Percentiles rank a stretch among this genome's conserved stretches.
Evolutionary conservation across 1,140 invertebrate species (phyloP).

Genomic region (Ips typographus): DNA sequence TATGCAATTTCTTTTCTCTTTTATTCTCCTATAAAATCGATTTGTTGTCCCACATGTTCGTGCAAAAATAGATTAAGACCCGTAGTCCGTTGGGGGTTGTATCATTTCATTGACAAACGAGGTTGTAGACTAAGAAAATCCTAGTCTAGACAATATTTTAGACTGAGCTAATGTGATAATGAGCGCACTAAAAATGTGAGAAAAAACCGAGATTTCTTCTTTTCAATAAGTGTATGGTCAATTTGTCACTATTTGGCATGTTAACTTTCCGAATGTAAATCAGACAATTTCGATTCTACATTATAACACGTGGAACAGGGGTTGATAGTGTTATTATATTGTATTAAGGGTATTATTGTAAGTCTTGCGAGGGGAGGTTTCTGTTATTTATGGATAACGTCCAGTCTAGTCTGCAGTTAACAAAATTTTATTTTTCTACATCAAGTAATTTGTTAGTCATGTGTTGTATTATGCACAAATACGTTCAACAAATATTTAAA

Average conservation of each 20-base stretch:
- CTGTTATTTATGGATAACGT: slow-evolving; percentile 24
- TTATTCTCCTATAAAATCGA: slow-evolving; percentile 25
- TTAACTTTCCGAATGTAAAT: too few relatives aligned
- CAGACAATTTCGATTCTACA: too few relatives aligned
- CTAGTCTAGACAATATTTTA: not conserved
- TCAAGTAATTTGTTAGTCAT: too few relatives aligned
- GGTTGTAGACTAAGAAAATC: slow-evolving; percentile 2
- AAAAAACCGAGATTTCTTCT: too few relatives aligned
- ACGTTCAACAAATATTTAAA: too few relatives aligned
- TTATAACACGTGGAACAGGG: not conserved
- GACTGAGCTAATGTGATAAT: too few relatives aligned
- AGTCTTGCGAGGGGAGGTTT: slow-evolving; percentile 25
- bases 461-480: too few relatives aligned
- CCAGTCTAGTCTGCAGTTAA: slow-evolving; percentile 3
- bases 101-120: slow-evolving; percentile 23
- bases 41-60: slow-evolving; percentile 29
- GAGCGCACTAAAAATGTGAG: too few relatives aligned
- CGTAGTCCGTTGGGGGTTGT: slow-evolving; percentile 20
- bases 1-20: slow-evolving; percentile 14
- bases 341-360: slow-evolving; percentile 25
- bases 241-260: too few relatives aligned
- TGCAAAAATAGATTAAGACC: slow-evolving; percentile 31
- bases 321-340: slow-evolving; percentile 32
- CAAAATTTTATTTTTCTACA: too few relatives aligned
- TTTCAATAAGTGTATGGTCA: too few relatives aligned